phyloP scores from a whole-genome alignment of 2,797 vertebrate genomes.

The Sebastes iracundus region DNA sequence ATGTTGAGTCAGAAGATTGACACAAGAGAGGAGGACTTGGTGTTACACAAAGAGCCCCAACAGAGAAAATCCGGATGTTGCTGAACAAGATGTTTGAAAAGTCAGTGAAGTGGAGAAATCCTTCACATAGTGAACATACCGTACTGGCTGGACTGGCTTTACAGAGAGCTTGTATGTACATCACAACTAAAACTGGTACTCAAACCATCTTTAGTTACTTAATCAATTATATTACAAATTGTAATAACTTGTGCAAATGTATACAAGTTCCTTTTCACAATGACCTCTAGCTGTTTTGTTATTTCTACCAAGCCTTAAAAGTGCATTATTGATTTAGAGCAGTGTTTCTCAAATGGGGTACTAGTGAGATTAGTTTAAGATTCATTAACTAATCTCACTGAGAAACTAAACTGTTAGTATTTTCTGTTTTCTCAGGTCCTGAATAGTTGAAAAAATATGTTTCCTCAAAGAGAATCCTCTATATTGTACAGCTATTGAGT shows the following conservation, averaged over 20 bases:
- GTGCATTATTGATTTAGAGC: not conserved
- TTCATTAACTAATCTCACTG: not conserved
- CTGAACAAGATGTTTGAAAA: constrained; percentile 54
- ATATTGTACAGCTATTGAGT: not conserved
- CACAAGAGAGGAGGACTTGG: constrained; percentile 58
- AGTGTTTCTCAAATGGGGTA: not conserved
- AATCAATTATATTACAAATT: not conserved
- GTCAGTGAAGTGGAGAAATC: not conserved
- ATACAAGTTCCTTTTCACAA: not conserved
- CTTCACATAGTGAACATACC: not conserved
- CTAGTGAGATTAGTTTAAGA: not conserved
- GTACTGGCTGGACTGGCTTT: not conserved
- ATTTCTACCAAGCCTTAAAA: not conserved
- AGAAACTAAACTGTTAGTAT: not conserved
- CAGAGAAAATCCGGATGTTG: constrained; percentile 80
- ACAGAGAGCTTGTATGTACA: not conserved
- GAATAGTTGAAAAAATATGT: not conserved
- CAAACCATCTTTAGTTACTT: not conserved
- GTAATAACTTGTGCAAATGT: not conserved
- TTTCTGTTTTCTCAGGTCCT: not conserved
- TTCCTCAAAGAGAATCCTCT: not conserved
- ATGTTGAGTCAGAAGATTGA: constrained; percentile 71
- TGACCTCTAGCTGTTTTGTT: not conserved
- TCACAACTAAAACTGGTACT: not conserved
- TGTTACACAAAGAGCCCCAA: constrained; percentile 65